Evolutionary conservation across 2,797 vertebrate species (phyloP).

Genomic region (Pogonophryne albipinna): DNA sequence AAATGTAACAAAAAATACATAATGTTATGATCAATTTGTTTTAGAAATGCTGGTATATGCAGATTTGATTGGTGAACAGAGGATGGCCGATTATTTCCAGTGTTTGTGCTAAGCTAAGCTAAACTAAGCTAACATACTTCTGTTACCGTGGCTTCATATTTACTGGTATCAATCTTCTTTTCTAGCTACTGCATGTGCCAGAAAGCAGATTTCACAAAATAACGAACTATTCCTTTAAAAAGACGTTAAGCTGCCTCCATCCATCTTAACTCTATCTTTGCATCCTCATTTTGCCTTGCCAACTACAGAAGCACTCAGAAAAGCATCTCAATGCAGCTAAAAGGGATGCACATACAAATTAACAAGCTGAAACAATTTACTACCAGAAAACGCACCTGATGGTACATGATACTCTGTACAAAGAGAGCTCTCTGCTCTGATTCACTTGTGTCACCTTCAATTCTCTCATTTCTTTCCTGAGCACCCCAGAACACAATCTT

Average conservation of each 20-base stretch:
- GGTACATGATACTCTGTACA: background rate
- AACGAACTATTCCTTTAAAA: slow-evolving; percentile 9
- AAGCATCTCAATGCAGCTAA: slow-evolving; percentile 8
- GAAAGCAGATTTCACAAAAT: background rate
- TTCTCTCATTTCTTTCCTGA: slow-evolving; percentile 30
- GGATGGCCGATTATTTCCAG: background rate
- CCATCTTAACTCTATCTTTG: slow-evolving; percentile 9
- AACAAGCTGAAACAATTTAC: slow-evolving; percentile 34
- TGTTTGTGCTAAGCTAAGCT: background rate
- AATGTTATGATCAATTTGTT: background rate
- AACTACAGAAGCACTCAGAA: slow-evolving; percentile 18
- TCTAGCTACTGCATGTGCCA: background rate
- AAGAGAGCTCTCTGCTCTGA: slow-evolving; percentile 28
- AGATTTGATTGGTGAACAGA: background rate
- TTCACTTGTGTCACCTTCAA: slow-evolving; percentile 42
- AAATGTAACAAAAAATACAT: no score
- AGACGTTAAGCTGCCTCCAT: slow-evolving; percentile 1
- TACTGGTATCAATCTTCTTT: background rate
- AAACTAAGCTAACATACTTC: background rate
- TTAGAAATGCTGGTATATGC: background rate
- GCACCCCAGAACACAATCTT: slow-evolving; percentile 42
- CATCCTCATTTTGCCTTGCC: background rate
- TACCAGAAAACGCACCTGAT: slow-evolving; percentile 23
- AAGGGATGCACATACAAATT: slow-evolving; percentile 23
- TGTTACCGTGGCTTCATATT: background rate